Evolutionary conservation across 2,113 vertebrate genomes (phyloP), one percentile per base, ranked within the genome.

Genomic region (Scophthalmus maximus): DNA sequence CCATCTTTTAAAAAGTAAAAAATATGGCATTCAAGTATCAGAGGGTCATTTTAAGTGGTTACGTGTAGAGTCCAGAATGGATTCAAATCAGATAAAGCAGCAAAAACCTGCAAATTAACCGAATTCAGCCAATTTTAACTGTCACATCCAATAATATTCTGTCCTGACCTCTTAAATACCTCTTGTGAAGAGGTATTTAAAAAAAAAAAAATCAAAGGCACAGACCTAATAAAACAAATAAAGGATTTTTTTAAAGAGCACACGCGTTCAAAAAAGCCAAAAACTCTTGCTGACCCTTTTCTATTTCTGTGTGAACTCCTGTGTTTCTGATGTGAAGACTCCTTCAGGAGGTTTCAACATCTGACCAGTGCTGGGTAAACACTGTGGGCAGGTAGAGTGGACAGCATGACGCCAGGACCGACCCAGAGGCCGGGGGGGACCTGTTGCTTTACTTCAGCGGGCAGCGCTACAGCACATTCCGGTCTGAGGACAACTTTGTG

Each of bases 311-410:
- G 29, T 27, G 26, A 67, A 72, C 29, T 44, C 26, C 44, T 32
- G 26, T 32, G 22, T 51, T 71, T 34, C 62, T 60, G 55, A 84
- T 73, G 69, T 65, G 44, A 76, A 47, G 53, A 52, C 53, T 81
- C 42, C 58, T 84, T 83, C 52, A 79, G 65, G 52, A 46, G 70
- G 61, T 61, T 67, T 55, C n/a, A 78, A 85, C 78, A 72, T 78
- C 76, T 67, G 66, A 79, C 38, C 62, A n/a, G 67, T 22, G 4
- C 57, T 68, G 53, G 49, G 65, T 79, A 83, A 89, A 91, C 73
- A 82, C 8, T 83, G 81, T 73, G 86, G 88, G 52, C 79, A 86
- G 75, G 79, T 79, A 73, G 47, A 81, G 70, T 27, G 76, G 79
- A 76, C 78, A 78, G 64, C 34, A 44, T 3, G 70, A 87, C 57